Conservation (phyloP, 2,113 vertebrate species). For the Neopipo cinnamomea region DNA sequence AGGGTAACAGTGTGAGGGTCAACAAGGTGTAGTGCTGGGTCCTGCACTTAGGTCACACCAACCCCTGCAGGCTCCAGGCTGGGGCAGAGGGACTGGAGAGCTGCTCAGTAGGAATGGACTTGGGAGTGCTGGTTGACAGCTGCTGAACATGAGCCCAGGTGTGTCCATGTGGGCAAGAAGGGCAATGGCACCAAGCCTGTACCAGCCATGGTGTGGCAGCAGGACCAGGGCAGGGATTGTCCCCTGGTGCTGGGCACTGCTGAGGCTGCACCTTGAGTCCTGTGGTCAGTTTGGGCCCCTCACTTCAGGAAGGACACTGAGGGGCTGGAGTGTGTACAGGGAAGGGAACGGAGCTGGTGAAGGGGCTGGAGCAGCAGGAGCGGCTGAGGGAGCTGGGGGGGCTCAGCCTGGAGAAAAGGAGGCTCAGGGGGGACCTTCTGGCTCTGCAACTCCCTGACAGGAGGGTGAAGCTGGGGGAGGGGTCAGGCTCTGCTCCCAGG, state of each 20-base stretch:
- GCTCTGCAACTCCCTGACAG: neutral
- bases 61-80: neutral
- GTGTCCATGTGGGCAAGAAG: too few relatives aligned
- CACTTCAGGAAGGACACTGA: too few relatives aligned
- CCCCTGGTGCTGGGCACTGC: neutral
- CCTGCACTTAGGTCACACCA: neutral
- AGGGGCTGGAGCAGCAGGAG: neutral
- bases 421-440: neutral
- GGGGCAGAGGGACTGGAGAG: neutral
- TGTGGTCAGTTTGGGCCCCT: neutral
- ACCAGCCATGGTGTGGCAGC: too few relatives aligned
- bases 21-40: neutral
- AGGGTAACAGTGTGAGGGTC: neutral
- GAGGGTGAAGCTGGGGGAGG: fast-evolving
- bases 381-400: neutral
- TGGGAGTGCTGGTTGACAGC: neutral
- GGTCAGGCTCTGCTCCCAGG: neutral
- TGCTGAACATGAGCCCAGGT: neutral
- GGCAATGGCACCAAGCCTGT: neutral
- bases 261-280: neutral
- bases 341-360: neutral
- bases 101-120: neutral
- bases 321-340: neutral
- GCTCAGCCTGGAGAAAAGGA: neutral
- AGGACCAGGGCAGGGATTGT: neutral